Percentiles rank a stretch among this genome's conserved stretches.
Conservation (phyloP, 2,888 invertebrate genomes). For the Agrenia bidenticulata region DNA sequence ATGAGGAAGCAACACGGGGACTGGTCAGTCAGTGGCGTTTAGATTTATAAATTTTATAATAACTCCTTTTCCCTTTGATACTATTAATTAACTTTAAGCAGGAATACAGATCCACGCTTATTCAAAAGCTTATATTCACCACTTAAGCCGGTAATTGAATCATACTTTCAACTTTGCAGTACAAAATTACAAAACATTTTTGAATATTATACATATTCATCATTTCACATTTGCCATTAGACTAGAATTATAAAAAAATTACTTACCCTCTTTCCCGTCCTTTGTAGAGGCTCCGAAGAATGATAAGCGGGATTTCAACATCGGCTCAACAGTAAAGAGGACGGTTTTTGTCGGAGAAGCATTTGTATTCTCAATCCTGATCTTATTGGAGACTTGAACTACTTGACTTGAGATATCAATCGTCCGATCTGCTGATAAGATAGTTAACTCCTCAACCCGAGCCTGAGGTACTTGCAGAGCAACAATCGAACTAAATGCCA, state of each 20-base stretch:
- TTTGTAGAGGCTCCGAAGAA: conserved; percentile 65
- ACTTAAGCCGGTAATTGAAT: too few species aligned
- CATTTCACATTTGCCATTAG: not conserved
- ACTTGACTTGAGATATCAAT: conserved; percentile 87
- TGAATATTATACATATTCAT: not conserved
- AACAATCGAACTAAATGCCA: not conserved
- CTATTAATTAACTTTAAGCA: too few species aligned
- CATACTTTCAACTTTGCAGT: not conserved
- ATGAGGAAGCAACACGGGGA: conserved; percentile 20
- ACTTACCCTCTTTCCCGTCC: conserved; percentile 32
- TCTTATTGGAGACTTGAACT: conserved; percentile 75
- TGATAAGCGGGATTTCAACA: conserved; percentile 67
- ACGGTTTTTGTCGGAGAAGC: conserved; percentile 71
- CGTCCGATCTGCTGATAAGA: conserved; percentile 74
- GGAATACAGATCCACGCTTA: too few species aligned
- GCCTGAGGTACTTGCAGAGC: conserved; percentile 14
- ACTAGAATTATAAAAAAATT: not conserved
- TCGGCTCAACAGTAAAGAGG: conserved; percentile 69
- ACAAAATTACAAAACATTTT: conserved; percentile 1
- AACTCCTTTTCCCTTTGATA: too few species aligned
- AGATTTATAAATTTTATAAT: too few species aligned
- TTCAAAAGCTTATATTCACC: too few species aligned
- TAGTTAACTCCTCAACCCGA: conserved; percentile 54
- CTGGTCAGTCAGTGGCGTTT: too few species aligned
- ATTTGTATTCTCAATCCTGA: conserved; percentile 81